These are phyloP conservation scores for Creontiades dilutus DNA, from an alignment of 2,888 invertebrate species.

Conservation along the genomic window DNA sequence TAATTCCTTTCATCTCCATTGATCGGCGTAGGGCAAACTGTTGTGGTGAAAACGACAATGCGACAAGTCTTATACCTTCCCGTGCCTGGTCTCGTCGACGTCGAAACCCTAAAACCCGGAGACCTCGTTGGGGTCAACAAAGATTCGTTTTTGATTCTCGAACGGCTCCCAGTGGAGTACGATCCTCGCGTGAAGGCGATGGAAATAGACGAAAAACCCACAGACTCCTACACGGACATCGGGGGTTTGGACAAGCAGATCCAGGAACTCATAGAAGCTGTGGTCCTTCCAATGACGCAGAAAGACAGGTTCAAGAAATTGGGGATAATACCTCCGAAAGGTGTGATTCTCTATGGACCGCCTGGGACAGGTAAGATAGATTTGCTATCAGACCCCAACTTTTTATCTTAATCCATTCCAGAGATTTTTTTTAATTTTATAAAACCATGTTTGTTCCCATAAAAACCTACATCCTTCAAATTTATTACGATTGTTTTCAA, in stretches of 20 bases:
- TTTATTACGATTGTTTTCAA: no score
- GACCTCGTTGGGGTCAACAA: constrained; percentile 96
- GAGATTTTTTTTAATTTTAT: no score
- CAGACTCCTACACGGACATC: constrained; percentile 99
- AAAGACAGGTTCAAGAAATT: constrained; percentile 98
- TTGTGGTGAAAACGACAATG: constrained; percentile 89
- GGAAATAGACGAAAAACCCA: constrained; percentile 99
- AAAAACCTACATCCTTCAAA: no score
- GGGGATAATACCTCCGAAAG: constrained; percentile 99
- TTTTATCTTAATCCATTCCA: no score
- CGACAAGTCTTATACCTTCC: constrained; percentile 61
- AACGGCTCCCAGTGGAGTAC: constrained; percentile 97
- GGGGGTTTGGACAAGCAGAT: constrained; percentile 99
- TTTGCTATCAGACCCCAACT: no score
- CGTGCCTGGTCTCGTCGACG: constrained; percentile 96
- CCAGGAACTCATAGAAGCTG: constrained; percentile 96
- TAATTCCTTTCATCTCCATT: neutral
- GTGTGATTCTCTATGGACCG: constrained; percentile 93
- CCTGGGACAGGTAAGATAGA: constrained; percentile 85
- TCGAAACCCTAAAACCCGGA: constrained; percentile 97
- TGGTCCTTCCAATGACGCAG: constrained; percentile 99
- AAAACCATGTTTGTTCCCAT: no score
- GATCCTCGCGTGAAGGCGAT: constrained; percentile 99
- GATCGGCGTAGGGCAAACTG: constrained; percentile 98
- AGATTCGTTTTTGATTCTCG: constrained; percentile 98